Evolutionary conservation across 2,888 invertebrate genomes (phyloP), one percentile per base, ranked within the genome.

Genomic region (Caenorhabditis uteleia): DNA sequence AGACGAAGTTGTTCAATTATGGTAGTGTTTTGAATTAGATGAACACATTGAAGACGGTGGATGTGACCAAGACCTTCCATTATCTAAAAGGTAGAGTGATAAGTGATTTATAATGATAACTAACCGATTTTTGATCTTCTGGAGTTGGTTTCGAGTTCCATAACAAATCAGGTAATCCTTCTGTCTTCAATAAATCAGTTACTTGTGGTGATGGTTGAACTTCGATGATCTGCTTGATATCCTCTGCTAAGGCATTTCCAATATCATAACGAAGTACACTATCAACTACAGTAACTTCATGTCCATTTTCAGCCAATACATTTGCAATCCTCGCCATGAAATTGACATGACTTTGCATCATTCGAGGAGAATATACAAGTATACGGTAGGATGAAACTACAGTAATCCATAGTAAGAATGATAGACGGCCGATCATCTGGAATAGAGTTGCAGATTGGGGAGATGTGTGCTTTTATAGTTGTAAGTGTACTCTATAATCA

Each of bases 261-360:
- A 66, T 53, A 20, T 66, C 59, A n/a, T 40, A 47, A 7, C 66
- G 59, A 23, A 60, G 56, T 2, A 60, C 27, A 18, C 49, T 66
- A 36, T 66, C 66, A 26, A 66, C 51, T 3, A 66, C 66, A 8
- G 66, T 66, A 48, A 74, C 67, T 55, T 69, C 53, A 44, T 74
- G 68, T 10, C 68, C 68, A n/a, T 56, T 54, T 23, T 56, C 61
- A 10, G 62, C 68, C 7, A 74, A 45, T 16, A 66, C 44, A 55
- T 74, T 70, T 1, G 69, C 68, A 12, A 74, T 47, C 33, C 57
- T 56, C 2, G 68, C 70, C 48, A 68, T 67, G 34, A 66, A 74
- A 31, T 64, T 66, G 12, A 67, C 70, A 45, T 74, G 74, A 31
- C 70, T 70, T 25, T 61, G 58, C 57, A 68, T 68, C 46, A 74